phyloP scores from a whole-genome alignment of 37 sponge, comb jelly and placozoan genomes.

The Ephydatia muelleri region DNA sequence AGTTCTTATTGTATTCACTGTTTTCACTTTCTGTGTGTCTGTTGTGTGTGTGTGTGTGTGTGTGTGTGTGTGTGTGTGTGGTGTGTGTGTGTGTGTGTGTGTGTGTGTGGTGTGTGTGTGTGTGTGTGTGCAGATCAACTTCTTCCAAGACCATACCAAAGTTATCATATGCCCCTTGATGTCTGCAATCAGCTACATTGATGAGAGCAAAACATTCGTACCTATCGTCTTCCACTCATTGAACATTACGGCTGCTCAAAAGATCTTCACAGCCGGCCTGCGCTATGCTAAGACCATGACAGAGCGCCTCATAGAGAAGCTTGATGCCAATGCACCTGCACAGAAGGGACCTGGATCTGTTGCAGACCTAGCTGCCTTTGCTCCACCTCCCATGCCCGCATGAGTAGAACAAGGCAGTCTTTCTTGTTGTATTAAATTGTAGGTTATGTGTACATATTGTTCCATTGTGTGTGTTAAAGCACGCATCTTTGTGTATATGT shows the following conservation, averaged over 20 bases:
- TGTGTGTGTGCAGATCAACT: slow-evolving; percentile 90
- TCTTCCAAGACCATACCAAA: slow-evolving; percentile 94
- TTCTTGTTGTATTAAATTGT: neutral
- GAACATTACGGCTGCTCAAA: slow-evolving; percentile 77
- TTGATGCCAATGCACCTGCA: slow-evolving; percentile 15
- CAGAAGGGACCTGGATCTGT: neutral
- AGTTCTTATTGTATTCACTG: neutral
- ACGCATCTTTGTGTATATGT: neutral
- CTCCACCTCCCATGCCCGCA: neutral
- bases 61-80: too few species aligned
- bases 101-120: too few species aligned
- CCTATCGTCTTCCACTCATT: slow-evolving; percentile 64
- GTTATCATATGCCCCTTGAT: slow-evolving; percentile 90
- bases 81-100: too few species aligned
- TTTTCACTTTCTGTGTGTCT: too few species aligned
- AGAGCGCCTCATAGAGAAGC: slow-evolving; percentile 70
- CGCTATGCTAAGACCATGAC: slow-evolving; percentile 80
- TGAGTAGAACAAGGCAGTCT: neutral
- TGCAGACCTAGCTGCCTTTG: neutral
- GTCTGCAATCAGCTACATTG: slow-evolving; percentile 92
- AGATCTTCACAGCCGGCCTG: slow-evolving; percentile 67
- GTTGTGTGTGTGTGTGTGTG: neutral
- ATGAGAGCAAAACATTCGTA: slow-evolving; percentile 66
- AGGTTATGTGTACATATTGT: neutral
- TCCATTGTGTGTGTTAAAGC: neutral